Base-by-base conservation (phyloP, 2,113 vertebrate genomes). In the Sarotherodon lohbergeri region DNA sequence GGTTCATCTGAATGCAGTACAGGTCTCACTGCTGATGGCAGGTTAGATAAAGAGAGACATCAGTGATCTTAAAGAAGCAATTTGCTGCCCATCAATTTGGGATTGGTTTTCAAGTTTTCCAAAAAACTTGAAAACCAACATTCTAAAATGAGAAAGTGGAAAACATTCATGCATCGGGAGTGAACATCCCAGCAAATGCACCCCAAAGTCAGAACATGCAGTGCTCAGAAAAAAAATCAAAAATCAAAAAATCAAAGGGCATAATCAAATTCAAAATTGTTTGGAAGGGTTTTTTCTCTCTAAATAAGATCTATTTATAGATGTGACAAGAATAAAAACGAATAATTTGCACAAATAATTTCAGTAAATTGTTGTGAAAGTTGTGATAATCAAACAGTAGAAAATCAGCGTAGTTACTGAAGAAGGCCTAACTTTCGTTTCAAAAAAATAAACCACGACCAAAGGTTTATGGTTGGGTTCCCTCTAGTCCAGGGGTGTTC, bases 251-350 rank as follows among this genome's bases (percentile, higher is more conserved):
- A 59, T 59, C 14, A 32, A 59, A 59, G 14, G 0, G 9, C 27
- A 59, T 59, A 17, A 59, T 59, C 27, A 32, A 59, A 59, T 29
- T 59, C 27, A 32, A 2, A 59, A 32, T 61, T 34, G 59, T 19
- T 34, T 19, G 16, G 16, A 63, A 34, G 29, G 29, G 0, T 1
- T 61, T 34, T 6, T 0, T 14, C 27, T 61, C 57, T 34, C 57
- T 6, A 61, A 61, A 61, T 32, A 32, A 32, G 4, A 16, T 59
- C 14, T 12, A 66, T 66, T 39, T 66, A 1, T 1, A 39, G 61
- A 39, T 39, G 34, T 68, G 63, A 36, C 61, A 39, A 1, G 61
- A 41, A 68, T 39, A 22, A 41, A 68, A 68, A 68, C 6, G 0
- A 12, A 68, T 13, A 5, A 3, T 39, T 68, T n/a, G 61, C 3